Evolutionary conservation across 2,797 vertebrate genomes (phyloP).

Genomic region (Neostethus bicornis): DNA sequence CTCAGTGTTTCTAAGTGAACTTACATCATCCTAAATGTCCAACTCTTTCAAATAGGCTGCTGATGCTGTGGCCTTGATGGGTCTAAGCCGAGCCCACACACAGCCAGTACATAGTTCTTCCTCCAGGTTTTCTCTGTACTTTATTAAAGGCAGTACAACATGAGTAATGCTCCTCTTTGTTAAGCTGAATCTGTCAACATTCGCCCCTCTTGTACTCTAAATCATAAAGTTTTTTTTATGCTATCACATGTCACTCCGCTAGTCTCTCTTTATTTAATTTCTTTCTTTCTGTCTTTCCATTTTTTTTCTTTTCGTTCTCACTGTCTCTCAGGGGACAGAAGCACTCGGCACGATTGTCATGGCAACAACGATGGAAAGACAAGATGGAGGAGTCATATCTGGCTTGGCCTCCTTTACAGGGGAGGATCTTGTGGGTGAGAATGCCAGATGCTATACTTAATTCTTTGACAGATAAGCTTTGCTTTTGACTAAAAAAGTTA

Average conservation of each 20-base stretch:
- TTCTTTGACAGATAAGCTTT: background rate
- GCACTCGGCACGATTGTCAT: conserved; percentile 78
- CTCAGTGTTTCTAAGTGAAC: conserved; percentile 38
- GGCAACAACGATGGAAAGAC: conserved; percentile 78
- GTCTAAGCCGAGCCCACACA: conserved; percentile 52
- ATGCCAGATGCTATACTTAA: conserved; percentile 46
- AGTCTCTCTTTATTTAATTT: conserved; percentile 27
- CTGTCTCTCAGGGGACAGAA: conserved; percentile 64
- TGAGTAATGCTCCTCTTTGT: conserved; percentile 42
- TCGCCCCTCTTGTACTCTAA: conserved; percentile 25
- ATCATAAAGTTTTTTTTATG: conserved; percentile 7
- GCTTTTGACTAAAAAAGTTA: background rate
- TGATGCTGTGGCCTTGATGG: conserved; percentile 58
- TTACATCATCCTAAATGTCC: conserved; percentile 23
- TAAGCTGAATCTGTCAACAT: conserved; percentile 31
- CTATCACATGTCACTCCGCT: conserved; percentile 29
- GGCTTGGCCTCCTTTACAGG: conserved; percentile 61
- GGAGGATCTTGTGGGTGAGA: conserved; percentile 28
- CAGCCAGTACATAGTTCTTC: conserved; percentile 21
- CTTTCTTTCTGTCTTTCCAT: conserved; percentile 34
- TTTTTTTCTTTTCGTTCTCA: conserved; percentile 52
- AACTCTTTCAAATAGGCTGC: conserved; percentile 34
- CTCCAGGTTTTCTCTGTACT: conserved; percentile 38
- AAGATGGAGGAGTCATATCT: conserved; percentile 74
- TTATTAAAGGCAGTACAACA: conserved; percentile 22